Percentiles rank a stretch among this genome's conserved stretches.
Evolutionary conservation across 2,888 invertebrate genomes (phyloP).

Genomic region (Hofmannophila pseudospretella): DNA sequence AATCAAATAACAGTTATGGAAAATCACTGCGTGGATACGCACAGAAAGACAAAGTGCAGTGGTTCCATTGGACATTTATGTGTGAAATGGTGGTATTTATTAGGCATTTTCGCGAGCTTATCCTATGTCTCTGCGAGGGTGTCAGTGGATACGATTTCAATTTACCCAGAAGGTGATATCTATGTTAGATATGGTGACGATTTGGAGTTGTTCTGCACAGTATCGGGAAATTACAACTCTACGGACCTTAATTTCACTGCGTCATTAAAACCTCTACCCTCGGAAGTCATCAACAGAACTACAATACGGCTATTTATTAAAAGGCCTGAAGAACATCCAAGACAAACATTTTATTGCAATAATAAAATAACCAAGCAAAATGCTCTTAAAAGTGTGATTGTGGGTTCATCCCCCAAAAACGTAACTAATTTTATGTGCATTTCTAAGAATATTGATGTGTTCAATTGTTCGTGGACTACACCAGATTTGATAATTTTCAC

Average conservation of each 20-base stretch:
- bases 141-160: conserved; percentile 39
- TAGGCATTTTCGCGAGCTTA: conserved; percentile 51
- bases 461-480: conserved; percentile 86
- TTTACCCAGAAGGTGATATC: conserved; percentile 77
- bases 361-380: conserved; percentile 41
- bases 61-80: conserved; percentile 43
- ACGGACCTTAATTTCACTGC: conserved; percentile 63
- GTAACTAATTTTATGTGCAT: conserved; percentile 85
- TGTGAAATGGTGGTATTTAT: conserved; percentile 55
- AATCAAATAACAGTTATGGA: conserved; percentile 48
- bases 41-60: conserved; percentile 47
- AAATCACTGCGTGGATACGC: conserved; percentile 36
- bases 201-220: conserved; percentile 80
- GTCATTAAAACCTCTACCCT: conserved; percentile 27
- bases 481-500: conserved; percentile 60
- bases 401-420: conserved; percentile 77
- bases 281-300: conserved; percentile 79
- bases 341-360: conserved; percentile 70
- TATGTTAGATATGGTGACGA: conserved; percentile 78
- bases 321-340: conserved; percentile 32
- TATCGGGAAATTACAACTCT: conserved; percentile 57
- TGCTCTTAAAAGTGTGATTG: conserved; percentile 48
- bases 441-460: conserved; percentile 83
- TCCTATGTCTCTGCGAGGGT: conserved; percentile 34
- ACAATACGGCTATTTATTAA: conserved; percentile 78